Evolutionary conservation across 2,888 invertebrate species (phyloP).

Genomic region (Phyllotreta cruciferae): DNA sequence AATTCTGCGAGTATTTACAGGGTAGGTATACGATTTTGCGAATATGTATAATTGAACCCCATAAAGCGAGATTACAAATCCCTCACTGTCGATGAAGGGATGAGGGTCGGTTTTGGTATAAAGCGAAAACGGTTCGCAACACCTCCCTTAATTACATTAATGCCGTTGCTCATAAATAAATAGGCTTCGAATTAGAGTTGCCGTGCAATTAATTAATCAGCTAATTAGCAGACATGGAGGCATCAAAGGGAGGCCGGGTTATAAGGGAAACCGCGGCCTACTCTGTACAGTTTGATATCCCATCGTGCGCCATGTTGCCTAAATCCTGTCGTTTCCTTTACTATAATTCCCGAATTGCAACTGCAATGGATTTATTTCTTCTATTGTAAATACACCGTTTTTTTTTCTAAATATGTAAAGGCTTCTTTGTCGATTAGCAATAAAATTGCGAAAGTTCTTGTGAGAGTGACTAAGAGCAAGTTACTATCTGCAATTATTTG

Average conservation of each 20-base stretch:
- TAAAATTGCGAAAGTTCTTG: too few species aligned
- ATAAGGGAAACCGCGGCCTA: constrained; percentile 37
- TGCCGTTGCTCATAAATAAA: constrained; percentile 60
- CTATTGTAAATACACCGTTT: constrained; percentile 48
- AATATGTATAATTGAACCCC: too few species aligned
- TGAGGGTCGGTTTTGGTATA: constrained; percentile 29
- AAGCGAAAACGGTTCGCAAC: constrained; percentile 47
- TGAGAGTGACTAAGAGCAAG: too few species aligned
- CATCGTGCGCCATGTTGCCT: constrained; percentile 30
- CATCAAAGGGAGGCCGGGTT: constrained; percentile 55
- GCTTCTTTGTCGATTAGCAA: too few species aligned
- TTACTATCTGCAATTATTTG: too few species aligned
- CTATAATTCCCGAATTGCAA: constrained; percentile 19
- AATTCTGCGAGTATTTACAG: too few species aligned
- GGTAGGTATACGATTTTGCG: too few species aligned
- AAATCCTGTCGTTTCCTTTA: constrained; percentile 4
- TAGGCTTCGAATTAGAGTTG: constrained; percentile 58
- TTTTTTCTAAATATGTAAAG: too few species aligned
- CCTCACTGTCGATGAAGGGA: constrained; percentile 4
- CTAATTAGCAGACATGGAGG: constrained; percentile 59
- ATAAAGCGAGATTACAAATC: not conserved
- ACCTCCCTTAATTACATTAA: constrained; percentile 59
- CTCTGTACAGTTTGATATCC: constrained; percentile 11
- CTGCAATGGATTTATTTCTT: not conserved
- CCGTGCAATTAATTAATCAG: constrained; percentile 61